Evolutionary conservation across 2,888 invertebrate species (phyloP).

Genomic region (Philereme vetulata): DNA sequence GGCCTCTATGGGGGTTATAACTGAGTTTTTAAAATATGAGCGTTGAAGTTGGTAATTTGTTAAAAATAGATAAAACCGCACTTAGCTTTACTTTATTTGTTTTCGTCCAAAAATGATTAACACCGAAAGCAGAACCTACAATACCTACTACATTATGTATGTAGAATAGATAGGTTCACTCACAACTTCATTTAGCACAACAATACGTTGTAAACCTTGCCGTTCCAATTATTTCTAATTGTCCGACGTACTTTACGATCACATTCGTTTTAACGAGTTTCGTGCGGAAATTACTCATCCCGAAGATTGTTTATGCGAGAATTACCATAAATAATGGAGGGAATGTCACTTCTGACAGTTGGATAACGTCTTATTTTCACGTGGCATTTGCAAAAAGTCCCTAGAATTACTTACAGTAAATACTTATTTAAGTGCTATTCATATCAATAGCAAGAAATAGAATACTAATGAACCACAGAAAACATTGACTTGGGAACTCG

Average conservation of each 20-base stretch:
- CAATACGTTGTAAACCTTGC: slow-evolving; percentile 60
- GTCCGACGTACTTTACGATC: slow-evolving; percentile 43
- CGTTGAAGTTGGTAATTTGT: too few relatives aligned
- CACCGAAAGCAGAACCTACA: too few relatives aligned
- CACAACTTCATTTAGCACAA: slow-evolving; percentile 58
- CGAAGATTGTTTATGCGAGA: slow-evolving; percentile 37
- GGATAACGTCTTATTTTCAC: slow-evolving; percentile 30
- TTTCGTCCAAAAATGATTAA: too few relatives aligned
- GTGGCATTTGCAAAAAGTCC: slow-evolving; percentile 22
- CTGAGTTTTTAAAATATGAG: too few relatives aligned
- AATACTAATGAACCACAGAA: slow-evolving; percentile 18
- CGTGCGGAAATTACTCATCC: slow-evolving; percentile 36
- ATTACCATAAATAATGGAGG: slow-evolving; percentile 42
- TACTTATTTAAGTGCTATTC: background rate
- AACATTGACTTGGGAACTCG: slow-evolving; percentile 3
- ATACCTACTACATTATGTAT: too few relatives aligned
- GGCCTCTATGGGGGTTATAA: background rate
- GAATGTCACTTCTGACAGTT: slow-evolving; percentile 30
- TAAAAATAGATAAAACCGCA: too few relatives aligned
- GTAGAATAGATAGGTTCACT: background rate
- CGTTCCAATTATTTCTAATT: slow-evolving; percentile 65
- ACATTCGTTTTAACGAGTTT: slow-evolving; percentile 36
- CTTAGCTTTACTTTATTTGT: too few relatives aligned
- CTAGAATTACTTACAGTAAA: slow-evolving; percentile 11
- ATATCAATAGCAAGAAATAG: slow-evolving; percentile 17